These are phyloP conservation scores for Rhinolophus ferrumequinum DNA, from an alignment of 2,113 vertebrate genomes.

Conservation along the genomic window DNA sequence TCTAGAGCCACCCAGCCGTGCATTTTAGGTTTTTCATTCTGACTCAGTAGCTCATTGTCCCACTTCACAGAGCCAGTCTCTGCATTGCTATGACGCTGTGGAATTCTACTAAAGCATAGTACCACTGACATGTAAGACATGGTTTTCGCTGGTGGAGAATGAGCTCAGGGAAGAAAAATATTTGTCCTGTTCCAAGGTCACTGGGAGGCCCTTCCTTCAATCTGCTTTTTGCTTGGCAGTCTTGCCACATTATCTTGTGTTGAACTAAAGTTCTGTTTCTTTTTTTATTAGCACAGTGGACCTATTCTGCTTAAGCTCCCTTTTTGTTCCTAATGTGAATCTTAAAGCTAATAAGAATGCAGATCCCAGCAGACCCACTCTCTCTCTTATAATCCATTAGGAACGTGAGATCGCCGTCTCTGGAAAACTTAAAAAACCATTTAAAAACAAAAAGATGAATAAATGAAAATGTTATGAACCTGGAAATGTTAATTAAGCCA, in stretches of 20 bases:
- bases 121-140: background rate
- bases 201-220: slow-evolving; percentile 22
- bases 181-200: slow-evolving; percentile 74
- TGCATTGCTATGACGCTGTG: background rate
- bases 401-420: slow-evolving; percentile 82
- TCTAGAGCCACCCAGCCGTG: background rate
- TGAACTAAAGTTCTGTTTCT: slow-evolving; percentile 79
- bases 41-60: background rate
- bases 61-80: background rate
- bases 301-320: slow-evolving; percentile 78
- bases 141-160: background rate
- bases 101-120: too few relatives aligned
- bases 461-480: slow-evolving; percentile 88
- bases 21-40: background rate
- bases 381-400: slow-evolving; percentile 84
- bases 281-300: slow-evolving; percentile 83
- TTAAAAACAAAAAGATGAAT: slow-evolving; percentile 88
- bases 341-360: slow-evolving; percentile 84
- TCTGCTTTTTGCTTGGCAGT: slow-evolving; percentile 53
- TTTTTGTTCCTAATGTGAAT: slow-evolving; percentile 71
- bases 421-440: slow-evolving; percentile 86
- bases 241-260: slow-evolving; percentile 72
- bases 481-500: slow-evolving; percentile 88
- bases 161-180: slow-evolving; percentile 30
- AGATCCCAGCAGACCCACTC: slow-evolving; percentile 84